Evolutionary conservation across 2,888 invertebrate genomes (phyloP), one percentile per base, ranked within the genome.

Genomic region (Nephrotoma flavescens): DNA sequence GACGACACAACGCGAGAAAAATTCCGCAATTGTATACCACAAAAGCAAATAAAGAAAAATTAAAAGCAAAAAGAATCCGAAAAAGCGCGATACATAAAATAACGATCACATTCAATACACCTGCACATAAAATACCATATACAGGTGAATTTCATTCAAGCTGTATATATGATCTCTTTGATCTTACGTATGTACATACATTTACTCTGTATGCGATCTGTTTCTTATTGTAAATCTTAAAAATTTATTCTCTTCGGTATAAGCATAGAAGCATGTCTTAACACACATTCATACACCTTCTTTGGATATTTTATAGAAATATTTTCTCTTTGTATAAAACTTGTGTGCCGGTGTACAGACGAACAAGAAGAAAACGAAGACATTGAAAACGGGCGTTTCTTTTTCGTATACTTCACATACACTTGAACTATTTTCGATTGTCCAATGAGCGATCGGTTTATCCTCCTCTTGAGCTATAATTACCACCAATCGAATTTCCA

Each of bases 401-500:
- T 6, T 19, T 42, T 84, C 5, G 41, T 83, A n/a, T 84, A 7
- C 42, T 41, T 42, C 42, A 84, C 84, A 84, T 84, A 84, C 15
- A 84, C 84, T 42, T 84, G 42, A 42, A 84, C 42, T 15, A 42
- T 42, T 83, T 42, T 84, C 42, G 15, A 84, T 84, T n/a, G 42
- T 42, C 83, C 84, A 84, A 84, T 84, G 42, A 84, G 42, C 41
- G 42, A 15, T 42, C 6, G 42, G 84, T 84, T 42, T 84, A 42
- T 84, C 84, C 84, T 84, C 84, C 42, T 84, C 84, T 84, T 42
- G n/a, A 84, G 15, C 31, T 84, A 84, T 84, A 84, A 84, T 84
- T 84, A 84, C 84, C 84, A 84, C 84, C 84, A 84, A 84, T 84
- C 84, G 84, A 31, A 71, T 71, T 71, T 71, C 71, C 71, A 71